These are phyloP conservation scores for Avahi laniger DNA, from an alignment of 2,797 vertebrate genomes.

Conservation along the genomic window DNA sequence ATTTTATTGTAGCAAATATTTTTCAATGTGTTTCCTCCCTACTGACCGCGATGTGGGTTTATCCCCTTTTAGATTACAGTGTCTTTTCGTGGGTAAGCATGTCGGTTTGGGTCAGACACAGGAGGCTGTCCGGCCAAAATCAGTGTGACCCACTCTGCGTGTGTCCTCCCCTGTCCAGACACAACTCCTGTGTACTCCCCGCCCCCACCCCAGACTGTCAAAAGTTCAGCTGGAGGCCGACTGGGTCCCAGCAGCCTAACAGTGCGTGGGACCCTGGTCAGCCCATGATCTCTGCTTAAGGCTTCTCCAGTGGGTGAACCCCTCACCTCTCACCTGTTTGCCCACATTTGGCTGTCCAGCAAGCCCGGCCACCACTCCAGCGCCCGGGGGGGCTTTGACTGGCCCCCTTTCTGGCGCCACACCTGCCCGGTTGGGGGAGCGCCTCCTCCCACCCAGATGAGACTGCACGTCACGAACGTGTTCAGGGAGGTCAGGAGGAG, in stretches of 20 bases:
- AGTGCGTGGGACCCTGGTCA: fast-evolving
- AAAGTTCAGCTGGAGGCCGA: fast-evolving
- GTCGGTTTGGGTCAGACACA: fast-evolving
- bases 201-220: fast-evolving
- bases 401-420: background rate
- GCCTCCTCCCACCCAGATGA: fast-evolving
- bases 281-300: background rate
- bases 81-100: fast-evolving
- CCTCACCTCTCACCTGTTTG: background rate
- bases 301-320: background rate
- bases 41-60: background rate
- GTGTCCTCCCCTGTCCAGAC: fast-evolving
- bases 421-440: background rate
- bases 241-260: background rate
- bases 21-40: background rate
- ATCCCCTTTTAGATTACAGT: fast-evolving
- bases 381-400: background rate
- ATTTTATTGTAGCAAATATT: too few species aligned
- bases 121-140: fast-evolving
- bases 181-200: background rate
- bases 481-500: too few species aligned
- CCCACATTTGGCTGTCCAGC: background rate
- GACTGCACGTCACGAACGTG: fast-evolving
- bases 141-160: fast-evolving
- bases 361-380: background rate